Percentiles rank a stretch among this genome's conserved stretches.
These are phyloP conservation scores for Pollimyrus isidori DNA, from an alignment of 2,113 vertebrate species.

Conservation along the genomic window DNA sequence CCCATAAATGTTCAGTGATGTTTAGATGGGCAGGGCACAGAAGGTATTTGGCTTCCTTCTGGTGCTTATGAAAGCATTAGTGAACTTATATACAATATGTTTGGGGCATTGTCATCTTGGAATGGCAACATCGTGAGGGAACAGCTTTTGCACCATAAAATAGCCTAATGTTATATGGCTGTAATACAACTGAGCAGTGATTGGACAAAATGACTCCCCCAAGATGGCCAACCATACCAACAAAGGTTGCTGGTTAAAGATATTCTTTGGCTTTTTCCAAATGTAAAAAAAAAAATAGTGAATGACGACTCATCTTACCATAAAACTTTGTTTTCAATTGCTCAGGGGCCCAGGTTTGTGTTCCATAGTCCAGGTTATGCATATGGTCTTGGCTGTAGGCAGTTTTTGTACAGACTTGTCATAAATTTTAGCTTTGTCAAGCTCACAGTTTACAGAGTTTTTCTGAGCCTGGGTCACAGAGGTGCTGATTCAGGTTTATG, in stretches of 20 bases:
- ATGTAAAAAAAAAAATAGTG: background rate
- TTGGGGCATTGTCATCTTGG: background rate
- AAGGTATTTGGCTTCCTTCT: background rate
- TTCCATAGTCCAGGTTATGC: background rate
- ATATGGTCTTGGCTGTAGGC: background rate
- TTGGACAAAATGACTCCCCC: background rate
- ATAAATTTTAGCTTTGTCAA: background rate
- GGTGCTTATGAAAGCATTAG: background rate
- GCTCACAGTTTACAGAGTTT: background rate
- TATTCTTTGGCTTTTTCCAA: background rate
- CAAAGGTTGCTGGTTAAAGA: background rate
- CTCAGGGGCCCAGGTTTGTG: background rate
- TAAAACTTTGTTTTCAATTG: background rate
- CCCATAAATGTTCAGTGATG: background rate
- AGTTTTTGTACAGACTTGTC: background rate
- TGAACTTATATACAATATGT: background rate
- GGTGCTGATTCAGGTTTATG: slow-evolving; percentile 2
- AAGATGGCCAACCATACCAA: background rate
- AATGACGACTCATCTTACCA: background rate
- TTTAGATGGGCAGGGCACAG: background rate
- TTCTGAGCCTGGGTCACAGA: background rate
- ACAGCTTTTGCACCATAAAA: background rate
- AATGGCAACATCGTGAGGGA: background rate
- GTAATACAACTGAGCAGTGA: background rate
- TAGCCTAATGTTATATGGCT: background rate